phyloP scores from a whole-genome alignment of 2,113 vertebrate genomes.

The Lophius piscatorius region DNA sequence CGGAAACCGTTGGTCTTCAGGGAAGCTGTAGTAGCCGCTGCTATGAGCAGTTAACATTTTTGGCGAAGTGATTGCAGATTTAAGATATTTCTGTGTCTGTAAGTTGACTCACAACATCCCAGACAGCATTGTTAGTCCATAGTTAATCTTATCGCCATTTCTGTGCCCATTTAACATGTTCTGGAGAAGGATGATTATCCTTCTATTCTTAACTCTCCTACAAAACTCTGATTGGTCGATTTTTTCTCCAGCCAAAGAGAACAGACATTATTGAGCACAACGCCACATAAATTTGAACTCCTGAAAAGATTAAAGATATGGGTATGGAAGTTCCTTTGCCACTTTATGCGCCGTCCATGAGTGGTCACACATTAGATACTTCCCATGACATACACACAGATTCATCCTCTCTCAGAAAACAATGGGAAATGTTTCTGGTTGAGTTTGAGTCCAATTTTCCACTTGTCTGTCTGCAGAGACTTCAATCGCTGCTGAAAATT shows the following conservation, averaged over 20 bases:
- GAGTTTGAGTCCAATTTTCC: neutral
- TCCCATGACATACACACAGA: neutral
- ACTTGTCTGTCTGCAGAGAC: neutral
- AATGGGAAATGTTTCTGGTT: neutral
- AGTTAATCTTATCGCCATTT: neutral
- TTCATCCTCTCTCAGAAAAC: neutral
- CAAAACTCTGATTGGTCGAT: neutral
- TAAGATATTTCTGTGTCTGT: too few relatives aligned
- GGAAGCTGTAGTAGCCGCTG: too few relatives aligned
- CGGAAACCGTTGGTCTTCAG: too few relatives aligned
- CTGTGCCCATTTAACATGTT: too few relatives aligned
- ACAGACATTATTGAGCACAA: neutral
- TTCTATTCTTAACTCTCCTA: neutral
- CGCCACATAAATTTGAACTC: neutral
- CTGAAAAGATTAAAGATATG: neutral
- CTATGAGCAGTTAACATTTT: too few relatives aligned
- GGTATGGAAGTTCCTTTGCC: neutral
- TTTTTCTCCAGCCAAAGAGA: neutral
- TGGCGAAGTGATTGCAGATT: too few relatives aligned
- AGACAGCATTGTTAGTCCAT: too few relatives aligned
- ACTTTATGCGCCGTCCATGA: neutral
- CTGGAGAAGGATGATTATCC: too few relatives aligned
- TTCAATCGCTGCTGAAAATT: constrained; percentile 22
- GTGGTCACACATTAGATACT: neutral
- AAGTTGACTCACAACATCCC: too few relatives aligned